Percentiles rank a stretch among this genome's conserved stretches.
Conservation (phyloP, 2,797 vertebrate species). For the Acrocephalus scirpaceus region DNA sequence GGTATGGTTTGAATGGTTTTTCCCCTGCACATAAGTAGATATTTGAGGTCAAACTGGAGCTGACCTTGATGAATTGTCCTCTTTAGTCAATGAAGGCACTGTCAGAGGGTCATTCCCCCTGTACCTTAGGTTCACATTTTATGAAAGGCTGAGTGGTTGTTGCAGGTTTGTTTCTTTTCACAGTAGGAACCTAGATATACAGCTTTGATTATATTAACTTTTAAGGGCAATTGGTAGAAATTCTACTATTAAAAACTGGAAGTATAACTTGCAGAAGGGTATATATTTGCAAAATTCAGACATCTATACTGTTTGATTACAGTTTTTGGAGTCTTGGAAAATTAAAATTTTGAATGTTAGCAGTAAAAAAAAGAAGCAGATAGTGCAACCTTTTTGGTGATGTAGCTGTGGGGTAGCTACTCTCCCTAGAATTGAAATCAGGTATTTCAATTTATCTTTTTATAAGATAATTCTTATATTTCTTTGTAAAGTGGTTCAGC, state of each 20-base stretch:
- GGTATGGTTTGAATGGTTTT: background rate
- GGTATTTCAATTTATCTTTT: background rate
- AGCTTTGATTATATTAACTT: background rate
- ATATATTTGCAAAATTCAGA: background rate
- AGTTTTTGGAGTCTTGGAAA: background rate
- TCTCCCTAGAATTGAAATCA: background rate
- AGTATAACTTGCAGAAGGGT: background rate
- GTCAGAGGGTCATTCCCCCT: background rate
- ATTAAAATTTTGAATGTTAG: background rate
- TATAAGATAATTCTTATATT: background rate
- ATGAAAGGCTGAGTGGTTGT: background rate
- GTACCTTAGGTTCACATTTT: background rate
- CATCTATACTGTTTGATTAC: background rate
- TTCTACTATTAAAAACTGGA: background rate
- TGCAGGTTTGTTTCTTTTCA: background rate
- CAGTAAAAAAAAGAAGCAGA: background rate
- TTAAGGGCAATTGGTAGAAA: background rate
- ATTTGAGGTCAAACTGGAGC: background rate
- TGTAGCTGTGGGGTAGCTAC: background rate
- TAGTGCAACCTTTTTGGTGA: background rate
- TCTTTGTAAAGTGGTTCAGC: background rate
- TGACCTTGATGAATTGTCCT: background rate
- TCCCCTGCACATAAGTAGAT: background rate
- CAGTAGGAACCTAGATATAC: background rate
- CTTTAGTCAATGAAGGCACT: background rate